Evolutionary conservation across 2,888 invertebrate genomes (phyloP), one percentile per base, ranked within the genome.

Genomic region (Atrina japonica): DNA sequence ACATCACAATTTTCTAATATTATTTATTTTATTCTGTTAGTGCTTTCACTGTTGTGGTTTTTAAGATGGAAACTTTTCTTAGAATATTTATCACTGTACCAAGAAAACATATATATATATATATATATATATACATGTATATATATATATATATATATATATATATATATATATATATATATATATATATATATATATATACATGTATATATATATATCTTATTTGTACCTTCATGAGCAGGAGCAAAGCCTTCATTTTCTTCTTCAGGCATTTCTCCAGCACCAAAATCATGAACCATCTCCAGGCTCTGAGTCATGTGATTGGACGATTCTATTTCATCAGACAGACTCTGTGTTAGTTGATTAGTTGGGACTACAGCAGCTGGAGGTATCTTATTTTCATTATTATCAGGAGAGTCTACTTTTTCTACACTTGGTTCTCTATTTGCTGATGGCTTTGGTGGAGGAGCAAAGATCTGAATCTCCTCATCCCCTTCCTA

Each of bases 241-340:
- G 82, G 82, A 9, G 81, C 83, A 78, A 81, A 82, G 59, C 78
- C 84, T 71, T 85, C 84, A 75, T 85, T 85, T 49, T 77, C 82
- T 59, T 78, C 78, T 64, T 78, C 81, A 5, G 80, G 78, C 82
- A 83, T 82, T 50, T 84, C 84, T 30, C 75, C 75, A 55, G 81
- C 79, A 69, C 82, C 84, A 78, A 84, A 84, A 49, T 84, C 84
- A 76, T 81, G 83, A 59, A 83, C 80, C 75, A 81, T 83, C 53
- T 81, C 84, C 56, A 82, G 56, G 64, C 76, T 72, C 29, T 58
- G 50, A 9, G 63, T 49, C 70, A 70, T 76, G 30, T 75, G 65
- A 66, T 60, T 53, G 47, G 70, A 18, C 14, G 29, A 5, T 47
- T 53, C 55, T 5, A 60, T 5, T n/a, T 56, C 70, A 52, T 40